Evolutionary conservation across 1,140 invertebrate species (phyloP).

Genomic region (Psix sp.): DNA sequence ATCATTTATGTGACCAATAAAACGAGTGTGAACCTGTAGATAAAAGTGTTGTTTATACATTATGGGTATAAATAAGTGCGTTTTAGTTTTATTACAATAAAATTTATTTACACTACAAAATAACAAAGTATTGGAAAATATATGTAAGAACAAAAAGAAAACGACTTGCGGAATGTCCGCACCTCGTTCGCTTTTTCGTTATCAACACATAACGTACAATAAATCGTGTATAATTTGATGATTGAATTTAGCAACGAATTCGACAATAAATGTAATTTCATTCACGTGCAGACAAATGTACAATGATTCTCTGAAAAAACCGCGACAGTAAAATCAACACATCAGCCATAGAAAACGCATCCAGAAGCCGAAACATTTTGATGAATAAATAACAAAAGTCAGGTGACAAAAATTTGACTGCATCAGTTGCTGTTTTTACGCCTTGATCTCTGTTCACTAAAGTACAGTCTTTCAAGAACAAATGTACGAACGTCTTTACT

Average conservation of each 20-base stretch:
- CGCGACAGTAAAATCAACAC: too few species aligned
- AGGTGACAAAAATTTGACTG: too few species aligned
- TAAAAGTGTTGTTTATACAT: not conserved
- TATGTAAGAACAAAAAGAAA: slow-evolving; percentile 23
- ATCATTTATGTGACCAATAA: not conserved
- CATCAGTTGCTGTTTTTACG: too few species aligned
- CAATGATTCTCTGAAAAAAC: too few species aligned
- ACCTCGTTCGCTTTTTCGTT: slow-evolving; percentile 8
- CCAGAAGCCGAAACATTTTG: too few species aligned
- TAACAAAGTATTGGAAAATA: slow-evolving; percentile 63
- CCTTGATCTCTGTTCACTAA: too few species aligned
- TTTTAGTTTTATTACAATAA: slow-evolving; percentile 69
- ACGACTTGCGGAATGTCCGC: slow-evolving; percentile 13
- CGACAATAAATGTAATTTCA: slow-evolving; percentile 14
- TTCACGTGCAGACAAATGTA: too few species aligned
- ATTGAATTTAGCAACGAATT: slow-evolving; percentile 8
- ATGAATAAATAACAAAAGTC: too few species aligned
- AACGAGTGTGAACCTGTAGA: not conserved
- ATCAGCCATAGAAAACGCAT: too few species aligned
- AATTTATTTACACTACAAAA: slow-evolving; percentile 76
- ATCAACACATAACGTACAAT: slow-evolving; percentile 6
- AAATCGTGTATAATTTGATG: slow-evolving; percentile 5
- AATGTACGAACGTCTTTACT: too few species aligned
- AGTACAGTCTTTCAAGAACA: too few species aligned
- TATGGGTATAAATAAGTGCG: too few species aligned